These are phyloP conservation scores for Hybos culiciformis DNA, from an alignment of 2,888 invertebrate species.

Conservation along the genomic window DNA sequence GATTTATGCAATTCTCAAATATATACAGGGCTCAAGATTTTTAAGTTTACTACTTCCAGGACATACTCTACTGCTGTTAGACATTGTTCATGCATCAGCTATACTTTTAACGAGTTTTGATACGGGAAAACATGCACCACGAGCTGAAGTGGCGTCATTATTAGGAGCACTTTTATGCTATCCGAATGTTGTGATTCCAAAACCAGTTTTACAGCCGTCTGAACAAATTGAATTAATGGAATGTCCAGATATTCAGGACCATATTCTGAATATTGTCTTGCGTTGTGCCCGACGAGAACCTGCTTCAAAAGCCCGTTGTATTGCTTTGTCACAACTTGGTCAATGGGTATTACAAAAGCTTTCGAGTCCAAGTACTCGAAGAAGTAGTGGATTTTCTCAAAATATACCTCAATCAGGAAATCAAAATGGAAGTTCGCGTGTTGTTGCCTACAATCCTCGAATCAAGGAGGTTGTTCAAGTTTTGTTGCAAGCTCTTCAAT, in stretches of 20 bases:
- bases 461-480: slow-evolving; percentile 34
- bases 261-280: slow-evolving; percentile 73
- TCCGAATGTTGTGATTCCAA: slow-evolving; percentile 49
- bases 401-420: slow-evolving; percentile 23
- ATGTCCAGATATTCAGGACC: slow-evolving; percentile 45
- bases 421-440: slow-evolving; percentile 12
- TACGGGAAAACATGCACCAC: slow-evolving; percentile 57
- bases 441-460: slow-evolving; percentile 23
- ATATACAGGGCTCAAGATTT: slow-evolving; percentile 74
- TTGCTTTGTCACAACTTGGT: slow-evolving; percentile 75
- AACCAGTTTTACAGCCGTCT: slow-evolving; percentile 44
- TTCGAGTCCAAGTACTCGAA: slow-evolving; percentile 8
- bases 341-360: slow-evolving; percentile 36
- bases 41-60: slow-evolving; percentile 80
- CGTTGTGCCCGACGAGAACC: slow-evolving; percentile 81
- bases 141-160: slow-evolving; percentile 82
- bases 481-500: slow-evolving; percentile 33
- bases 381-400: slow-evolving; percentile 21
- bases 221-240: slow-evolving; percentile 36
- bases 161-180: slow-evolving; percentile 75
- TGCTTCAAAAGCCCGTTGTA: slow-evolving; percentile 73
- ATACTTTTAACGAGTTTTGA: slow-evolving; percentile 72
- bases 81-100: slow-evolving; percentile 83
- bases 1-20: slow-evolving; percentile 61
- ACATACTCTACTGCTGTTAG: slow-evolving; percentile 69